These are phyloP conservation scores for Rhimphoctona megacephalus DNA, from an alignment of 2,888 invertebrate species.

Conservation along the genomic window DNA sequence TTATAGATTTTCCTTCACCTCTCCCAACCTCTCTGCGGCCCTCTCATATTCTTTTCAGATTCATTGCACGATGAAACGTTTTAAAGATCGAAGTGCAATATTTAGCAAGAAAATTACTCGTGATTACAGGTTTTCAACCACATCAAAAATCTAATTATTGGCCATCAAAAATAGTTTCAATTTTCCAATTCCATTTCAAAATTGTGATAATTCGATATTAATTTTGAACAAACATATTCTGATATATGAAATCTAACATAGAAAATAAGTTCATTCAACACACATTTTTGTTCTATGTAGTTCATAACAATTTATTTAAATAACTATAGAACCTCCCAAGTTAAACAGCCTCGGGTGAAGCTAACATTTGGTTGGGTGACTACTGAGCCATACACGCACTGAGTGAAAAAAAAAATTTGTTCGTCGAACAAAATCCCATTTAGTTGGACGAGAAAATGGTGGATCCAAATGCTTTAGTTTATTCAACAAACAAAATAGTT, in stretches of 20 bases:
- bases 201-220: not conserved
- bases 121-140: not conserved
- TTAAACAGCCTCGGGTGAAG: not conserved
- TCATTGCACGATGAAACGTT: not conserved
- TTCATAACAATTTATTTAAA: not conserved
- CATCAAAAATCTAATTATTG: not conserved
- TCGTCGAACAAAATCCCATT: no score
- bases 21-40: slow-evolving; percentile 5
- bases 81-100: slow-evolving; percentile 42
- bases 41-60: not conserved
- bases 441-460: no score
- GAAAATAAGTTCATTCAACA: not conserved
- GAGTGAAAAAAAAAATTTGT: no score
- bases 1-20: slow-evolving; percentile 7
- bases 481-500: no score
- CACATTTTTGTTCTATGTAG: not conserved
- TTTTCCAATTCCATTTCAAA: not conserved
- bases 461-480: no score
- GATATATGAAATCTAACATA: not conserved
- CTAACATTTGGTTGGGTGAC: not conserved
- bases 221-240: not conserved
- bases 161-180: not conserved
- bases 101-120: slow-evolving; percentile 29
- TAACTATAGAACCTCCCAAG: not conserved
- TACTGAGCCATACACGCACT: not conserved